These are phyloP conservation scores for Amblyjoppa proteus DNA, from an alignment of 2,888 invertebrate genomes.

Conservation along the genomic window DNA sequence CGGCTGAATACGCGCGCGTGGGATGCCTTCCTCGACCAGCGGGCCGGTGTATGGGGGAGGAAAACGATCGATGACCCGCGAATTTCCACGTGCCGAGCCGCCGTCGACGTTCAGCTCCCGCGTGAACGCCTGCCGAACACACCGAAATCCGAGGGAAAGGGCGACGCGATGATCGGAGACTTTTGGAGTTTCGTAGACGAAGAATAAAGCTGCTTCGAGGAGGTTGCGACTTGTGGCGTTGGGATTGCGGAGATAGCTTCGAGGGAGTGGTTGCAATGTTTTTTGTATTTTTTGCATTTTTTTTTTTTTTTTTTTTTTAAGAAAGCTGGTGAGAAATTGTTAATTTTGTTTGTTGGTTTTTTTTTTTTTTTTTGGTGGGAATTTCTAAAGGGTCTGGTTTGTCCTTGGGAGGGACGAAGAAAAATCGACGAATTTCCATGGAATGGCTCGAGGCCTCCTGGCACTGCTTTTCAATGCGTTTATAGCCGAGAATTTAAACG, in stretches of 20 bases:
- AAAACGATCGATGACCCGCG: conserved; percentile 69
- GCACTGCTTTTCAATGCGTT: conserved; percentile 54
- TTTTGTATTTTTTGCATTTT: background rate
- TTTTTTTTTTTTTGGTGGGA: no score
- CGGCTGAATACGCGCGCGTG: conserved; percentile 67
- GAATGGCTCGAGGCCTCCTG: conserved; percentile 18
- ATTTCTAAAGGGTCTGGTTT: conserved; percentile 1
- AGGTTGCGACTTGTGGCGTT: conserved; percentile 34
- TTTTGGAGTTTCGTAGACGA: conserved; percentile 52
- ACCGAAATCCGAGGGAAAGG: background rate
- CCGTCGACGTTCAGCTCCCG: conserved; percentile 45
- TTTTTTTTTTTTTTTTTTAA: background rate
- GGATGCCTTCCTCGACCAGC: conserved; percentile 33
- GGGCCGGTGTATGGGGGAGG: conserved; percentile 32
- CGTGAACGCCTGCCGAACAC: conserved; percentile 27
- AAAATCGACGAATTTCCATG: conserved; percentile 29
- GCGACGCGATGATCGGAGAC: background rate
- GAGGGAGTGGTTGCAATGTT: background rate
- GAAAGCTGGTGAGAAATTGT: background rate
- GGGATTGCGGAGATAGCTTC: conserved; percentile 27
- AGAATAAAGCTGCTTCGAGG: conserved; percentile 58
- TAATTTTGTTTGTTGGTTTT: background rate
- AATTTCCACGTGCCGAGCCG: conserved; percentile 71
- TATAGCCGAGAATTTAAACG: conserved; percentile 57
- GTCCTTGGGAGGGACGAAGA: conserved; percentile 6